These are phyloP conservation scores for Emys orbicularis DNA, from an alignment of 2,797 vertebrate genomes.

Conservation along the genomic window DNA sequence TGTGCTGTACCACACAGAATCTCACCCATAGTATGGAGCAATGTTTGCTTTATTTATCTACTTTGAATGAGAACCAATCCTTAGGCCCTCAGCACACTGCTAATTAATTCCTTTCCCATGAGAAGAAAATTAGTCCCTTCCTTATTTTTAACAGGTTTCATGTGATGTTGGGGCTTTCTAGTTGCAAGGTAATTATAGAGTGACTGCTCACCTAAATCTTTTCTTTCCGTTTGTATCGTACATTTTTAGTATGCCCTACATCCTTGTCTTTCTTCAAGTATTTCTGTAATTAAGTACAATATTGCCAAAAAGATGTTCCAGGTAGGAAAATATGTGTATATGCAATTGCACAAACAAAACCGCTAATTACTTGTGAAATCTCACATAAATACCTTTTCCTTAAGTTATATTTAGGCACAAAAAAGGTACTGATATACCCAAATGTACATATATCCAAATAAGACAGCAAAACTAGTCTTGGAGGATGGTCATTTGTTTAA, in stretches of 20 bases:
- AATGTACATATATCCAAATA: not conserved
- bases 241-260: constrained; percentile 46
- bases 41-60: constrained; percentile 55
- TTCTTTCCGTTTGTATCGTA: constrained; percentile 11
- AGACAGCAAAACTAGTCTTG: not conserved
- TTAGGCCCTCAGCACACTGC: constrained; percentile 28
- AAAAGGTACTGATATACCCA: not conserved
- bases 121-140: constrained; percentile 58
- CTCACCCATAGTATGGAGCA: constrained; percentile 4
- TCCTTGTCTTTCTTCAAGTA: constrained; percentile 44
- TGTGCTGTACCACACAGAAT: not conserved
- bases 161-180: constrained; percentile 47
- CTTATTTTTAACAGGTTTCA: constrained; percentile 62
- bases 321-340: constrained; percentile 28
- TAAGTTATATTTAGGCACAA: constrained; percentile 17
- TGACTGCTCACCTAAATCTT: constrained; percentile 62
- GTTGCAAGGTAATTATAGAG: constrained; percentile 70
- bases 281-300: constrained; percentile 63
- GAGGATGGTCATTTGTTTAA: not conserved
- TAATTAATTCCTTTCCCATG: constrained; percentile 64
- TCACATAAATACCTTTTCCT: constrained; percentile 3
- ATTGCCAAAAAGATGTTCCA: constrained; percentile 58
- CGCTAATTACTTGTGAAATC: constrained; percentile 40
- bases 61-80: constrained; percentile 45
- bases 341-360: constrained; percentile 56